Conservation (phyloP, 2,888 invertebrate genomes). For the Zaprionus lineosus region DNA sequence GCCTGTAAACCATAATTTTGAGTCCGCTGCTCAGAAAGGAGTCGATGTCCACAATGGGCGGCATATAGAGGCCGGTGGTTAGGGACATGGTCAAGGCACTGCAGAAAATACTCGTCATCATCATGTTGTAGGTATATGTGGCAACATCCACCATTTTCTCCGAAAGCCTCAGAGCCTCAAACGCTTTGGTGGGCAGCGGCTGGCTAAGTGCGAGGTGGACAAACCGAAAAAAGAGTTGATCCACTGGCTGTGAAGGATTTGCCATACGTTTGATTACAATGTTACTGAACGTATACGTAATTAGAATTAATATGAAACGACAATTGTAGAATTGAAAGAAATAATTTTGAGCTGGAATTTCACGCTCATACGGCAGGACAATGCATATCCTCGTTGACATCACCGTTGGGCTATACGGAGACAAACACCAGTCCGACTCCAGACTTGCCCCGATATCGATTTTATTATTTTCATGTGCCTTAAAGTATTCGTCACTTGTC, state of each 20-base stretch:
- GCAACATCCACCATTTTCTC: slow-evolving; percentile 2
- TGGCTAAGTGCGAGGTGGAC: background rate
- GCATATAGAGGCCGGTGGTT: slow-evolving; percentile 1
- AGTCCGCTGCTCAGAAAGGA: slow-evolving; percentile 4
- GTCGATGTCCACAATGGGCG: slow-evolving; percentile 10
- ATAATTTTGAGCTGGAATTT: background rate
- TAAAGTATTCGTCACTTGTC: background rate
- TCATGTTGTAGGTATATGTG: background rate
- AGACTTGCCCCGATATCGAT: slow-evolving; percentile 9
- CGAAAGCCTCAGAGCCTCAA: background rate
- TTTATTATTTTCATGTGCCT: background rate
- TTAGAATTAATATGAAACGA: background rate
- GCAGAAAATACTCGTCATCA: background rate
- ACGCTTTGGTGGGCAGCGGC: background rate
- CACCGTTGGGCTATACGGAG: background rate
- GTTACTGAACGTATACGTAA: background rate
- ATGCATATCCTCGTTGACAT: slow-evolving; percentile 2
- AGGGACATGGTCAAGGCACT: background rate
- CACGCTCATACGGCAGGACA: slow-evolving; percentile 9
- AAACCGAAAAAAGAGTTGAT: background rate
- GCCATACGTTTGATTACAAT: background rate
- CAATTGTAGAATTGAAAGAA: background rate
- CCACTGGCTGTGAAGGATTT: background rate
- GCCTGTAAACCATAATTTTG: background rate
- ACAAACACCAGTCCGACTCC: background rate